Percentiles rank a stretch among this genome's conserved stretches.
These are phyloP conservation scores for Oncorhynchus keta DNA, from an alignment of 2,113 vertebrate genomes.

Conservation along the genomic window DNA sequence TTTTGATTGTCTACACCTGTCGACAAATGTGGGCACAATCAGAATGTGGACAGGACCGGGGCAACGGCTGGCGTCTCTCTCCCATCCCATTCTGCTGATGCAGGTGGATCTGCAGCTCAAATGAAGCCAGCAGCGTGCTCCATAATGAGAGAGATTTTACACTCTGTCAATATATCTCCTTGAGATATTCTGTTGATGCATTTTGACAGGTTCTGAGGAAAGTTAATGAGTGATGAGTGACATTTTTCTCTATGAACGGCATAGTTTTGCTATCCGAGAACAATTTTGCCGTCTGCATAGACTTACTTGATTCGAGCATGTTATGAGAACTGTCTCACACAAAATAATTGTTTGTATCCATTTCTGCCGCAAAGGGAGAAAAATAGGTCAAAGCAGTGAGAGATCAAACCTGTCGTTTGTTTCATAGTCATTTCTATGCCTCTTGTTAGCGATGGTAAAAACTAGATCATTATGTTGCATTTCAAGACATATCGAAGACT, in stretches of 20 bases:
- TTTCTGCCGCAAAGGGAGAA: conserved; percentile 20
- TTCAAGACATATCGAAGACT: conserved; percentile 20
- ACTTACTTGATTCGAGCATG: background rate
- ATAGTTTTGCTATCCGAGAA: background rate
- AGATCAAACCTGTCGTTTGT: conserved; percentile 51
- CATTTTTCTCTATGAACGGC: background rate
- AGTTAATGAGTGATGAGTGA: background rate
- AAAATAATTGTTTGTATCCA: conserved; percentile 32
- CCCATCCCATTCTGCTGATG: no score
- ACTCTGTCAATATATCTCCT: no score
- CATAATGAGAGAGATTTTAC: no score
- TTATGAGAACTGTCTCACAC: conserved; percentile 32
- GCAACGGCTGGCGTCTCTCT: no score
- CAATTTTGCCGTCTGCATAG: background rate
- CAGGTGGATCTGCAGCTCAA: no score
- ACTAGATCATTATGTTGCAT: conserved; percentile 62
- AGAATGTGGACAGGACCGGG: no score
- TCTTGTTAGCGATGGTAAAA: conserved; percentile 57
- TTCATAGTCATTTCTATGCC: conserved; percentile 55
- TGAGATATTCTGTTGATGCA: background rate
- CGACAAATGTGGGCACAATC: no score
- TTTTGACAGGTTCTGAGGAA: background rate
- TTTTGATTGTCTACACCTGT: no score
- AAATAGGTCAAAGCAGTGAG: conserved; percentile 51
- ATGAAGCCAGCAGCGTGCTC: no score